Conservation (phyloP, 2,113 vertebrate species). For the Chaenogobius annularis region DNA sequence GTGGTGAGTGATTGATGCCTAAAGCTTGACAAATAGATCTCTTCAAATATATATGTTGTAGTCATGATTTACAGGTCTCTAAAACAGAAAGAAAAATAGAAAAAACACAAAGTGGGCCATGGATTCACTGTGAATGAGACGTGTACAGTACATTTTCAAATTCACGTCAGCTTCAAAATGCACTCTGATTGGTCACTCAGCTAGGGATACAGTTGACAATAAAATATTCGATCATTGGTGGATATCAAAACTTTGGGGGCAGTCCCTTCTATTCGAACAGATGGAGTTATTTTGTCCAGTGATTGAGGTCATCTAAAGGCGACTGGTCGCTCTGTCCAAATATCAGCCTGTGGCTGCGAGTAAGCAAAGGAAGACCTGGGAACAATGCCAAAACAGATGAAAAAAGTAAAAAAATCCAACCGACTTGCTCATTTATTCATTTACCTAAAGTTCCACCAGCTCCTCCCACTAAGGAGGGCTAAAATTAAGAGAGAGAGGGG, state of each 20-base stretch:
- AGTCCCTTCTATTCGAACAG: constrained; percentile 46
- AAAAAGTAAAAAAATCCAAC: constrained; percentile 35
- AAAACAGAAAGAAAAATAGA: not conserved
- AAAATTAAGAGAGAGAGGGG: constrained; percentile 53
- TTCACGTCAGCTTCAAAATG: constrained; percentile 22
- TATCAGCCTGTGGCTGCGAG: constrained; percentile 29
- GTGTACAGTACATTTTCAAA: constrained; percentile 36
- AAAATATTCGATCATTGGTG: constrained; percentile 43
- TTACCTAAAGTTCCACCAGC: constrained; percentile 46
- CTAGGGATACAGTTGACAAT: constrained; percentile 43
- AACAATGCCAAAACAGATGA: constrained; percentile 38
- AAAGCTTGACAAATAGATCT: constrained; percentile 29
- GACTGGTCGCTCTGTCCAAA: constrained; percentile 36
- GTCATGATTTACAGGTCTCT: not conserved
- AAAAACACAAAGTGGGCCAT: not conserved
- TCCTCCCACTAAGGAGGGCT: constrained; percentile 50
- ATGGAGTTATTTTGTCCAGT: constrained; percentile 49
- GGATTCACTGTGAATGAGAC: constrained; percentile 15
- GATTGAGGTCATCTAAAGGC: constrained; percentile 50
- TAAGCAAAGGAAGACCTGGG: constrained; percentile 50
- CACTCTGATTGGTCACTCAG: constrained; percentile 49
- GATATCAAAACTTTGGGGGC: constrained; percentile 12
- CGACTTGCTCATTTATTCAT: constrained; percentile 52
- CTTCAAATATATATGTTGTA: not conserved
- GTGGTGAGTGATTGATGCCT: constrained; percentile 43